These are phyloP conservation scores for Nixonia krombeini DNA, from an alignment of 1,140 invertebrate species.

Conservation along the genomic window DNA sequence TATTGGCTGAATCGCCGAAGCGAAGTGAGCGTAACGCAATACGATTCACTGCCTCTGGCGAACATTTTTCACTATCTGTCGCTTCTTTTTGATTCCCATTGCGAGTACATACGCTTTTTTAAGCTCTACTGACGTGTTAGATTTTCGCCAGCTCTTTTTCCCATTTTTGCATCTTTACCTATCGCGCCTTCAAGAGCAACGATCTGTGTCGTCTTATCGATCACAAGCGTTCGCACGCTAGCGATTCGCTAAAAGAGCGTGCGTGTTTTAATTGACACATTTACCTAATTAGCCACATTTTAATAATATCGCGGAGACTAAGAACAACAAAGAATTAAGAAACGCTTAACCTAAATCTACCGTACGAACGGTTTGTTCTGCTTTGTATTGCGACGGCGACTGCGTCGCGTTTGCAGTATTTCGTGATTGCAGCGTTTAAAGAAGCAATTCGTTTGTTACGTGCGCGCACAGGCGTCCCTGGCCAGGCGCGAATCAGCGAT, in stretches of 20 bases:
- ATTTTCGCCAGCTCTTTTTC: no score
- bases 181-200: constrained; percentile 10
- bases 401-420: constrained; percentile 48
- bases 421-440: constrained; percentile 59
- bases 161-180: constrained; percentile 24
- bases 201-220: no score
- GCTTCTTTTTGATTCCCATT: constrained; percentile 13
- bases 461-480: constrained; percentile 31
- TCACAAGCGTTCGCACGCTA: no score
- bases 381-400: constrained; percentile 40
- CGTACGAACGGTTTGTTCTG: no score
- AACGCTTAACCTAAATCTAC: no score
- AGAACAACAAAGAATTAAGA: no score
- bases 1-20: constrained; percentile 19
- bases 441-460: constrained; percentile 53
- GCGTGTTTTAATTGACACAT: no score
- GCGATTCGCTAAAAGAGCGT: no score
- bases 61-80: constrained; percentile 14
- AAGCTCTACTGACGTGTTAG: constrained; percentile 28
- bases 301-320: no score
- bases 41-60: constrained; percentile 15
- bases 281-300: no score
- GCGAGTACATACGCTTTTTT: constrained; percentile 31
- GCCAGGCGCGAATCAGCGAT: constrained; percentile 16
- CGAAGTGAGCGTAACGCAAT: constrained; percentile 31